Percentiles rank a stretch among this genome's conserved stretches.
These are phyloP conservation scores for Nesometra sesokonis DNA, from an alignment of 35 echinoderm and acorn worm genomes.

Conservation along the genomic window DNA sequence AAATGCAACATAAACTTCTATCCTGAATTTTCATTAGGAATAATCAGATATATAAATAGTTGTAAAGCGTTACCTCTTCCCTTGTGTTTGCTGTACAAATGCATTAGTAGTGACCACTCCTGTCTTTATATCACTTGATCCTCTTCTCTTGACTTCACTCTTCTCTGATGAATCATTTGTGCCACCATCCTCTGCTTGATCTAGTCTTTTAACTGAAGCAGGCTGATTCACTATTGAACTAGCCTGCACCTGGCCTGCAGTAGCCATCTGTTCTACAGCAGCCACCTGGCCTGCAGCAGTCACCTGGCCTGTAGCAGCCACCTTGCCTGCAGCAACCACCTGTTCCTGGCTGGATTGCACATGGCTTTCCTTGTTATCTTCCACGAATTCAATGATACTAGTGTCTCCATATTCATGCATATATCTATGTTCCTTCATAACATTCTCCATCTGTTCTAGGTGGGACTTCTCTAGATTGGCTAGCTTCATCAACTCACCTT, in stretches of 20 bases:
- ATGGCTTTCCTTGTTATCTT: neutral
- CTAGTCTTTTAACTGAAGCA: no score
- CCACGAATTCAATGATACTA: neutral
- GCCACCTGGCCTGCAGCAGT: neutral
- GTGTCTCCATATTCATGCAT: conserved; percentile 87
- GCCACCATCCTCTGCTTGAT: no score
- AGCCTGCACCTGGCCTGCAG: no score
- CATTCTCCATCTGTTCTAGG: conserved; percentile 33
- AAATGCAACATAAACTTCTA: no score
- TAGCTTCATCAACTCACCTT: conserved; percentile 4
- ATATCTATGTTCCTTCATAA: conserved; percentile 62
- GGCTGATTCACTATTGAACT: no score
- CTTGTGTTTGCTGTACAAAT: neutral
- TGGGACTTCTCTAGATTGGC: neutral
- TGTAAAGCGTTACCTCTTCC: neutral
- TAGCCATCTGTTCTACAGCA: no score
- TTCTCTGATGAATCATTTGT: neutral
- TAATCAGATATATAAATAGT: no score
- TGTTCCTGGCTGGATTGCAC: neutral
- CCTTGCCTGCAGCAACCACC: neutral
- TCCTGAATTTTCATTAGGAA: no score
- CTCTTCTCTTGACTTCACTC: neutral
- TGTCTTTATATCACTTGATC: neutral
- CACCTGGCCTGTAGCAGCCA: neutral
- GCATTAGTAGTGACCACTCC: neutral